Base-by-base conservation (phyloP, 2,113 vertebrate species). In the Zosterops japonicus region DNA sequence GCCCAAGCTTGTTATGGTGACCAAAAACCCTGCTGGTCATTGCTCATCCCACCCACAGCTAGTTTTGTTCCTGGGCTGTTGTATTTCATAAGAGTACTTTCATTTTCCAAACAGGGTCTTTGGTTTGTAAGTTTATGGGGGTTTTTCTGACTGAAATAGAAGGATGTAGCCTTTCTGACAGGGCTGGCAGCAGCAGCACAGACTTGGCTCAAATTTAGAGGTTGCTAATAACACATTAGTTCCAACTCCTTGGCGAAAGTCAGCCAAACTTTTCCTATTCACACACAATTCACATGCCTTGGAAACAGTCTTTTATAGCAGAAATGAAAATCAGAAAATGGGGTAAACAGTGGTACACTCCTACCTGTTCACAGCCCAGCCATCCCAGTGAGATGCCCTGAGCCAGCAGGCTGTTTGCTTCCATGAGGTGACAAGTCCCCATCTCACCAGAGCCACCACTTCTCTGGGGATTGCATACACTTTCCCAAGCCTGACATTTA, bases 401-500 rank as follows among this genome's bases (percentile, higher is more conserved):
- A 56, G 41, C 22, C 50, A 28, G 49, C 2, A 6, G 55, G 36
- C 47, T 49, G 15, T 84, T 68, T 81, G 25, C 8, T 67, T 20
- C 60, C 24, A 6, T 13, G 60, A 56, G 39, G 10, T 78, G 52
- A 33, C 23, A 63, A 39, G 33, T 28, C 27, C 25, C 24, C 6
- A 8, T 71, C 39, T 47, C 4, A 2, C 42, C 0, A 0, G 50
- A 81, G 56, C 41, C 31, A n/a, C 22, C 4, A 0, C 7, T 61
- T 63, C 42, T 19, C 24, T 20, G 4, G 3, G 69, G 87, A 29
- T 33, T 33, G 44, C 20, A 6, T 1, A 3, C 2, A 4, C 22
- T 21, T 50, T 21, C 44, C 29, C 9, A 25, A 60, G 33, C 41
- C 29, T 2, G 5, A 27, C 2, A 5, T 60, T 56, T 27, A 55